A percentile compares a stretch with the other conserved stretches of the same genome.
Evolutionary conservation across 2,113 vertebrate genomes (phyloP).

Genomic region (Epinephelus lanceolatus): DNA sequence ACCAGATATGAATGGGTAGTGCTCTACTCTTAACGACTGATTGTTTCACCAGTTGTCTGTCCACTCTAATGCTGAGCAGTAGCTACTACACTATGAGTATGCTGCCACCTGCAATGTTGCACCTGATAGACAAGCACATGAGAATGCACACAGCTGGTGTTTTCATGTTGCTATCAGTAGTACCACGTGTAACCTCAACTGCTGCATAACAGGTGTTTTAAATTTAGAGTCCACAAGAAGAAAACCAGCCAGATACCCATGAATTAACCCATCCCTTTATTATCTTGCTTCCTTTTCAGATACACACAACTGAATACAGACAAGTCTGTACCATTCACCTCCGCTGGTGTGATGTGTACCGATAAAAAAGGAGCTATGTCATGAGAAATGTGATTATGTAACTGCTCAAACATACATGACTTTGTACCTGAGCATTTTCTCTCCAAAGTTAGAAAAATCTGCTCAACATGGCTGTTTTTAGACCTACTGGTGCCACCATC

Average conservation of each 20-base stretch:
- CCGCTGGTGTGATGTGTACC: not conserved
- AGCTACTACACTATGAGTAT: not conserved
- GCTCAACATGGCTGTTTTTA: not conserved
- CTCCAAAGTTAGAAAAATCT: not conserved
- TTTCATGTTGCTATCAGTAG: slow-evolving; percentile 22
- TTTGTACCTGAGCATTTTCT: not conserved
- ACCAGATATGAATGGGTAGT: not conserved
- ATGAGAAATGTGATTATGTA: not conserved
- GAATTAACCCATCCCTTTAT: not conserved
- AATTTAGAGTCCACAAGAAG: not conserved
- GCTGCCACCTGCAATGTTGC: not conserved
- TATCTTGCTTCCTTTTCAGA: not conserved
- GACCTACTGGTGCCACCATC: not conserved
- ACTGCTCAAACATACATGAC: not conserved
- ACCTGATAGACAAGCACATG: slow-evolving; percentile 22
- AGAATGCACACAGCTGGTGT: slow-evolving; percentile 54
- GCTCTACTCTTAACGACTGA: not conserved
- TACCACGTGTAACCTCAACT: slow-evolving; percentile 6
- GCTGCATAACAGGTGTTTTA: not conserved
- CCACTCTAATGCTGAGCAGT: not conserved
- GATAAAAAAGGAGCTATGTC: not conserved
- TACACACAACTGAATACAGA: not conserved
- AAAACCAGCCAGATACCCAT: not conserved
- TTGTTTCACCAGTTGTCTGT: not conserved
- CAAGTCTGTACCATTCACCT: not conserved